phyloP scores from a whole-genome alignment of 1,140 invertebrate species.

The Tetramorium alpestre region DNA sequence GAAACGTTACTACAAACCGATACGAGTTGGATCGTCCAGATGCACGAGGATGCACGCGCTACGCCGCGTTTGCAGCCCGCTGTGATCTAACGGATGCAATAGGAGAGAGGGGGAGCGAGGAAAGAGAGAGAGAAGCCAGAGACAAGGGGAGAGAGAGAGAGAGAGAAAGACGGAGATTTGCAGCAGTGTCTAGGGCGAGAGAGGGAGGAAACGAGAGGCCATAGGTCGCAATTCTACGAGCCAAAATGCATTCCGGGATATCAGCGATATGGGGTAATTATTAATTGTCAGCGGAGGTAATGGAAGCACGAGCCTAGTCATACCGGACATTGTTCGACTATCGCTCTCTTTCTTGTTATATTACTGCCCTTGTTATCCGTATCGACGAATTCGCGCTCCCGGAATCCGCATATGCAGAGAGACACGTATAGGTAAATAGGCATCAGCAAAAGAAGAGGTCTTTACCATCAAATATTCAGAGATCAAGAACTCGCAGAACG shows the following conservation, averaged over 20 bases:
- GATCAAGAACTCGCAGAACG: not conserved
- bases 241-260: constrained; percentile 78
- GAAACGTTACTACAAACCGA: constrained; percentile 63
- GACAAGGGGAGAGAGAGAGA: not conserved
- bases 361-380: not conserved
- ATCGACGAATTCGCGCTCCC: not conserved
- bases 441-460: not conserved
- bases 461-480: not conserved
- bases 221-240: constrained; percentile 60
- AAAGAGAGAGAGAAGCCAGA: not conserved
- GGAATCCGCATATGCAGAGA: not conserved
- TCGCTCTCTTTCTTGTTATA: constrained; percentile 32
- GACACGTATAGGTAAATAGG: not conserved
- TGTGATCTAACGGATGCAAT: constrained; percentile 23
- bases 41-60: constrained; percentile 44
- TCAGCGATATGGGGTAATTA: constrained; percentile 80
- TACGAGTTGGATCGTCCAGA: constrained; percentile 44
- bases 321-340: not conserved
- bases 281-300: constrained; percentile 79
- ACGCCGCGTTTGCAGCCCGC: constrained; percentile 24
- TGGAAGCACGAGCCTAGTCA: constrained; percentile 60
- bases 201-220: not conserved
- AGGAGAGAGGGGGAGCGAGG: not conserved
- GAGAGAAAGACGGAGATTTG: constrained; percentile 17
- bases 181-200: not conserved